Evolutionary conservation across 2,113 vertebrate species (phyloP).

Genomic region (Poicephalus meyeri): DNA sequence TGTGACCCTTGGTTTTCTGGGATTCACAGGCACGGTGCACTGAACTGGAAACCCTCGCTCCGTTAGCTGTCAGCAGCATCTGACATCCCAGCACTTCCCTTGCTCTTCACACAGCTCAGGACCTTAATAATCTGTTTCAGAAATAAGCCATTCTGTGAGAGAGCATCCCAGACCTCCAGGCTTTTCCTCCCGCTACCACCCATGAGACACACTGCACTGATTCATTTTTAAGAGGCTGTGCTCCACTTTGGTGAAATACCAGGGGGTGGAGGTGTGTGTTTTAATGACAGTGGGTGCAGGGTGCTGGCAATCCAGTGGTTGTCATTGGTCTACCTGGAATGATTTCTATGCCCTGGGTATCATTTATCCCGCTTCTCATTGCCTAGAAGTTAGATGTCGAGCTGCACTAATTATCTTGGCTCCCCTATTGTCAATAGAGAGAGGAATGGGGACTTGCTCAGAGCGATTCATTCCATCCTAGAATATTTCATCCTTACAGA

Average conservation of each 20-base stretch:
- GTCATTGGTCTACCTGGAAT: not conserved
- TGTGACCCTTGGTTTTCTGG: not conserved
- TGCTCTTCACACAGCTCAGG: not conserved
- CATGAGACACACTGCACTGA: not conserved
- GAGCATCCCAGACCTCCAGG: not conserved
- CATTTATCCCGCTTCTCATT: not conserved
- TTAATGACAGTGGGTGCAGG: rapidly evolving
- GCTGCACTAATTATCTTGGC: not conserved
- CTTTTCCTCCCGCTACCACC: not conserved
- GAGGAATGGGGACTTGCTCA: not conserved
- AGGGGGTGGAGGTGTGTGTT: not conserved
- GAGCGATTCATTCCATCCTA: not conserved
- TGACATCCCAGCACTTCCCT: not conserved
- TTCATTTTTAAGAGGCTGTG: not conserved
- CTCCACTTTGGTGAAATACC: not conserved
- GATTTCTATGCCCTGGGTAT: not conserved
- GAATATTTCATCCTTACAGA: not conserved
- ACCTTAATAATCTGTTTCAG: not conserved
- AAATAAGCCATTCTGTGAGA: not conserved
- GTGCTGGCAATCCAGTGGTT: not conserved
- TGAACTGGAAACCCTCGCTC: not conserved
- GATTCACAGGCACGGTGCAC: not conserved
- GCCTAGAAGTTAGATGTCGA: not conserved
- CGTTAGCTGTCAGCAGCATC: not conserved
- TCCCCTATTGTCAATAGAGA: not conserved